Evolutionary conservation across 2,113 vertebrate genomes (phyloP), one percentile per base, ranked within the genome.

Genomic region (Phalacrocorax brasilianus): DNA sequence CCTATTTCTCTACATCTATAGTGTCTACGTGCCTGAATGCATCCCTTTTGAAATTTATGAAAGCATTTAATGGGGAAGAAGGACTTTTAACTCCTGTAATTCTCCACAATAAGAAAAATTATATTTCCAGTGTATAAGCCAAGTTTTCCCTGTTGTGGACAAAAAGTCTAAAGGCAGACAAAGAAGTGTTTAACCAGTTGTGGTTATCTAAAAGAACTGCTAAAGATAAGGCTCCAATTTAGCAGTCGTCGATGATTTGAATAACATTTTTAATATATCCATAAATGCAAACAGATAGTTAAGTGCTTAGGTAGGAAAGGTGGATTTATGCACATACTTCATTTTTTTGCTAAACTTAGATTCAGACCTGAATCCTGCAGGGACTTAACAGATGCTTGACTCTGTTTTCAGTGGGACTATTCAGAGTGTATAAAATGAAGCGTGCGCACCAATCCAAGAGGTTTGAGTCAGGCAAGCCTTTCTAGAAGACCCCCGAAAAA

Each of bases 111-210:
- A 12, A 68, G 49, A 58, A 66, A 49, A 50, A 62, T 3, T 5
- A 35, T 58, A 55, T 91, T 94, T 96, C 95, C 88, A 91, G 28
- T 68, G 49, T 75, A 68, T 71, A 89, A 87, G 86, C 86, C 86
- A 93, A 93, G 65, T 84, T 96, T 95, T 88, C 49, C 61, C 65
- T 81, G 52, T 59, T 22, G 9, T 74, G 49, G 83, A 85, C 65
- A 78, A 56, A 93, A 87, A 52, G 11, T 65, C 76, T 68, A 68
- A 89, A 94, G 61, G 47, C 95, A 86, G 84, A 61, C 53, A 53
- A 70, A 89, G 20, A 82, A 86, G 17, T 78, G 40, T 88, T 95
- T 92, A 92, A 93, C 72, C 40, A 67, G 23, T 86, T 91, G 79
- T 80, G 28, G 14, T 93, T 92, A 78, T 78, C 76, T 89, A n/a